These are phyloP conservation scores for Microcebus jonahi DNA, from an alignment of 2,113 vertebrate genomes.

Conservation along the genomic window DNA sequence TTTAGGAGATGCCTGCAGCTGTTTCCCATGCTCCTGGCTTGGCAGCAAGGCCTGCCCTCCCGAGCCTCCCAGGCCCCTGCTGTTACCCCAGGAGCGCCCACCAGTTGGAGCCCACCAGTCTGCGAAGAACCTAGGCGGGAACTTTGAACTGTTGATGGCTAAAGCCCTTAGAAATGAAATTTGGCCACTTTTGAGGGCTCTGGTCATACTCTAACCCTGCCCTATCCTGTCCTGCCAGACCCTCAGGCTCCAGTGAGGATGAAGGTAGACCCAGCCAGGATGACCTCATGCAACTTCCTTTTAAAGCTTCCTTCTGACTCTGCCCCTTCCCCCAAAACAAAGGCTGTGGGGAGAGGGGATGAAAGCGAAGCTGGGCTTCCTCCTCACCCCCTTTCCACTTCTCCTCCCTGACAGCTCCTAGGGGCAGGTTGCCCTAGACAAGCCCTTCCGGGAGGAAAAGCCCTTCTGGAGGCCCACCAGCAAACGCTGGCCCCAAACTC, in stretches of 20 bases:
- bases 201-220: background rate
- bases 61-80: background rate
- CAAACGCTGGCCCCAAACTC: background rate
- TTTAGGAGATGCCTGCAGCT: conserved; percentile 58
- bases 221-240: background rate
- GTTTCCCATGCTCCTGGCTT: conserved; percentile 54
- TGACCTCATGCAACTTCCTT: background rate
- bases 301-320: background rate
- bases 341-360: background rate
- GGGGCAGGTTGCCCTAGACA: background rate
- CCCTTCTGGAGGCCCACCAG: background rate
- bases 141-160: background rate
- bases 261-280: background rate
- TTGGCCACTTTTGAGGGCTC: background rate
- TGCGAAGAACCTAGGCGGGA: background rate
- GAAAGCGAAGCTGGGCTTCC: background rate
- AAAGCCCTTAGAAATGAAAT: background rate
- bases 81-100: background rate
- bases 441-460: background rate
- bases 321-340: background rate
- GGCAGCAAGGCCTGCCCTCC: conserved; percentile 4
- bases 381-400: background rate
- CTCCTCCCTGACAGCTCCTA: background rate
- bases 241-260: background rate
- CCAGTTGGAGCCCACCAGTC: too few relatives aligned